These are phyloP conservation scores for Chelidonichthys spinosus DNA, from an alignment of 2,797 vertebrate species.

Conservation along the genomic window DNA sequence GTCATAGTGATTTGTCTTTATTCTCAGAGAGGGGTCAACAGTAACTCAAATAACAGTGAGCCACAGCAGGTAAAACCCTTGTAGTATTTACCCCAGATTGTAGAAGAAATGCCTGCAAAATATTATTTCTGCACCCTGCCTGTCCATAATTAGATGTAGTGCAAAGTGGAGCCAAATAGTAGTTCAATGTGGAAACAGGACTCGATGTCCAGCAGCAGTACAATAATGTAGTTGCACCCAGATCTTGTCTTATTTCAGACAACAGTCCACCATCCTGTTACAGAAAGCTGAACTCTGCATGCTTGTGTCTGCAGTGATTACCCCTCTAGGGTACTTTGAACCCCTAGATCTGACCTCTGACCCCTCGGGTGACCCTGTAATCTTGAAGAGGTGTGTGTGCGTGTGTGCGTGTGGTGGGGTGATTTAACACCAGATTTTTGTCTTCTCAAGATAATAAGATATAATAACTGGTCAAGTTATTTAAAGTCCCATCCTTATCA, in stretches of 20 bases:
- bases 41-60: slow-evolving; percentile 27
- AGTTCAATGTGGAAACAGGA: slow-evolving; percentile 47
- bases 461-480: slow-evolving; percentile 1
- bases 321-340: slow-evolving; percentile 36
- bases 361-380: slow-evolving; percentile 46
- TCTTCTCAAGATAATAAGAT: slow-evolving; percentile 16
- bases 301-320: slow-evolving; percentile 40
- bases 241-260: slow-evolving; percentile 37
- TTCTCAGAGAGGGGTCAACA: slow-evolving; percentile 31
- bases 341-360: slow-evolving; percentile 36
- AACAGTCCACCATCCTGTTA: slow-evolving; percentile 52
- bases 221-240: slow-evolving; percentile 31
- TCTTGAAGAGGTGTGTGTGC: slow-evolving; percentile 18
- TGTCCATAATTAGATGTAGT: slow-evolving; percentile 64
- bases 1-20: slow-evolving; percentile 71
- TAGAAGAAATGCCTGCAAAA: slow-evolving; percentile 40
- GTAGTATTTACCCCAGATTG: slow-evolving; percentile 41
- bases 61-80: slow-evolving; percentile 19
- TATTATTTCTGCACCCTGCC: slow-evolving; percentile 62
- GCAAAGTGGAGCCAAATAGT: slow-evolving; percentile 62
- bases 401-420: too few relatives aligned
- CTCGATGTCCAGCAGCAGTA: slow-evolving; percentile 48
- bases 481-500: slow-evolving; percentile 9
- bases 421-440: slow-evolving; percentile 24
- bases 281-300: slow-evolving; percentile 27